phyloP scores from a whole-genome alignment of 2,888 invertebrate species.

The Caenorhabditis plicata region DNA sequence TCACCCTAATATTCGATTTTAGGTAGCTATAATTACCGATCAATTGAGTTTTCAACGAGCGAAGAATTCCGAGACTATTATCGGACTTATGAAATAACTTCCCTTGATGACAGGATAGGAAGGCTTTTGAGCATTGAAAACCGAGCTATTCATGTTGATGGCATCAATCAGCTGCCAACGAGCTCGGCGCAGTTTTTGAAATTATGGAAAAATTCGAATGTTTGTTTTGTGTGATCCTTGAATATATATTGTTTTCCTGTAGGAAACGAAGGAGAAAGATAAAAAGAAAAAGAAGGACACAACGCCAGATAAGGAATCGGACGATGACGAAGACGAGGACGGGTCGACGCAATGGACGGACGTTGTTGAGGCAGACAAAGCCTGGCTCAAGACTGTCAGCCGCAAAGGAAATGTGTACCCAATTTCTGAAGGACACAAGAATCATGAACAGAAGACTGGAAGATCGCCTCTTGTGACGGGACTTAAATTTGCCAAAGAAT shows the following conservation, averaged over 20 bases:
- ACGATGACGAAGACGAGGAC: slow-evolving; percentile 46
- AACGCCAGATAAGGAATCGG: slow-evolving; percentile 35
- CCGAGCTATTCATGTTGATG: slow-evolving; percentile 36
- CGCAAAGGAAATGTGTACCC: slow-evolving; percentile 9
- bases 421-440: too few relatives aligned
- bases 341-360: slow-evolving; percentile 29
- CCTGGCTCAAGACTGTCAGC: slow-evolving; percentile 20
- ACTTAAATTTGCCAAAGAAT: slow-evolving; percentile 40
- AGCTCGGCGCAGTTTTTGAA: slow-evolving; percentile 40
- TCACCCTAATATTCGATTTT: too few relatives aligned
- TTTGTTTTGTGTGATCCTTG: too few relatives aligned
- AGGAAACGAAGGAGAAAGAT: slow-evolving; percentile 38
- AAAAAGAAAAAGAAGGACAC: slow-evolving; percentile 14
- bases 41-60: slow-evolving; percentile 13
- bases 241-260: not conserved
- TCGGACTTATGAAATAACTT: slow-evolving; percentile 57
- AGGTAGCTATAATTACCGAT: slow-evolving; percentile 20
- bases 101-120: slow-evolving; percentile 45
- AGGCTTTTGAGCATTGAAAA: slow-evolving; percentile 28
- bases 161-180: slow-evolving; percentile 41
- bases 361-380: slow-evolving; percentile 28
- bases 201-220: slow-evolving; percentile 46
- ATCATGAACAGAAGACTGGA: too few relatives aligned
- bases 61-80: slow-evolving; percentile 49
- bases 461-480: slow-evolving; percentile 28